Conservation (phyloP, 2,113 vertebrate species). For the Aptenodytes patagonicus region DNA sequence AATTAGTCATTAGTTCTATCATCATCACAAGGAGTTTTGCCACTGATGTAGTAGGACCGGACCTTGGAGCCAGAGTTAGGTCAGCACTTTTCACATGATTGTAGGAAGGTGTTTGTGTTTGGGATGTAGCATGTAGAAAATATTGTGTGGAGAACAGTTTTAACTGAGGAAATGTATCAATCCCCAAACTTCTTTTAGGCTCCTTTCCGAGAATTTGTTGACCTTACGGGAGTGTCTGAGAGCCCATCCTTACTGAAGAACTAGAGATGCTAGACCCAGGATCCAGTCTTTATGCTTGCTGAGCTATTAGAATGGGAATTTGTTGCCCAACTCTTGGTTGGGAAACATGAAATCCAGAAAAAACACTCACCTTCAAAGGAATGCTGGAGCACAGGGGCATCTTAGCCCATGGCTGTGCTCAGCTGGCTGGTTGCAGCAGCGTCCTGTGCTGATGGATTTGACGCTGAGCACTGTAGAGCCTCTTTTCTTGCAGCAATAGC, state of each 20-base stretch:
- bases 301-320: not conserved
- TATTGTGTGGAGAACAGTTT: not conserved
- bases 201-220: not conserved
- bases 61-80: not conserved
- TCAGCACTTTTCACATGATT: not conserved
- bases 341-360: not conserved
- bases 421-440: not conserved
- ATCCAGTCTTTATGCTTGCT: not conserved
- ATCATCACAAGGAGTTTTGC: not conserved
- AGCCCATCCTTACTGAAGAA: not conserved
- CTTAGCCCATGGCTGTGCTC: not conserved
- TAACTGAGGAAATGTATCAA: not conserved
- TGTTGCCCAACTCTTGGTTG: not conserved
- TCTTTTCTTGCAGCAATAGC: not conserved
- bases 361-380: not conserved
- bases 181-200: not conserved
- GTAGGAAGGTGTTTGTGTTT: not conserved
- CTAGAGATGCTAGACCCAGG: not conserved
- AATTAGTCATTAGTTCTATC: slow-evolving; percentile 1
- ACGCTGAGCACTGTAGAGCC: not conserved
- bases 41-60: not conserved
- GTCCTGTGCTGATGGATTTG: not conserved
- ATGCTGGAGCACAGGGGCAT: not conserved
- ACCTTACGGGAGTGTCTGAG: not conserved
- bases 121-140: not conserved